These are phyloP conservation scores for Drosophila stalkeri DNA, from an alignment of 2,888 invertebrate species.

Conservation along the genomic window DNA sequence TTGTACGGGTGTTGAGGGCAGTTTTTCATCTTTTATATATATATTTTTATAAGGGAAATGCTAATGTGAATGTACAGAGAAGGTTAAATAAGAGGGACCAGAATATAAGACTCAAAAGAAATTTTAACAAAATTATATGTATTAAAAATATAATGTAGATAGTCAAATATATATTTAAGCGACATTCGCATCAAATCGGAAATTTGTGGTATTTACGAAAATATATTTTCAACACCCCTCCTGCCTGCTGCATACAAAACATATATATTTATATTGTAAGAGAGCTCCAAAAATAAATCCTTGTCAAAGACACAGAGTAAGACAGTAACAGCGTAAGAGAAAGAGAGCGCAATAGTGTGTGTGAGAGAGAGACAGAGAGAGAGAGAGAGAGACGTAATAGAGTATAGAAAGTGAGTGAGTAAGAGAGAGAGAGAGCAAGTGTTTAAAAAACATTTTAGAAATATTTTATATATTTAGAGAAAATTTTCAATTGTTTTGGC, in stretches of 20 bases:
- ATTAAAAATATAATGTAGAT: background rate
- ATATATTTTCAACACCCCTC: constrained; percentile 82
- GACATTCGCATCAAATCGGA: constrained; percentile 15
- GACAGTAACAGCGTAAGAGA: constrained; percentile 54
- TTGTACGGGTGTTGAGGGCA: constrained; percentile 22
- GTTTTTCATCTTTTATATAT: constrained; percentile 17
- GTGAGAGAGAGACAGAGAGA: constrained; percentile 32
- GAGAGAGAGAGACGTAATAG: constrained; percentile 37
- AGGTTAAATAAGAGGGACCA: constrained; percentile 49
- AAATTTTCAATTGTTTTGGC: constrained; percentile 80
- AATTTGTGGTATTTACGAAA: constrained; percentile 45
- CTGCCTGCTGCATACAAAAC: constrained; percentile 72
- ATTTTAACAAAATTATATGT: constrained; percentile 3
- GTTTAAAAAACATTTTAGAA: constrained; percentile 42
- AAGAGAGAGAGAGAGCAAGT: constrained; percentile 59
- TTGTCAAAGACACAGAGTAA: constrained; percentile 31
- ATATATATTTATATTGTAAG: constrained; percentile 8
- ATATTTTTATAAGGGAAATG: constrained; percentile 35
- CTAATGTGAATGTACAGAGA: constrained; percentile 62
- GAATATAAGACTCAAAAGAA: constrained; percentile 38
- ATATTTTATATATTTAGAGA: constrained; percentile 16
- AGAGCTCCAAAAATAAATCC: constrained; percentile 26
- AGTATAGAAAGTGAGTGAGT: constrained; percentile 44
- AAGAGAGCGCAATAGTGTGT: constrained; percentile 20
- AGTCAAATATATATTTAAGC: constrained; percentile 6